Conservation (phyloP, 2,113 vertebrate species). For the Emydura subglobosa region DNA sequence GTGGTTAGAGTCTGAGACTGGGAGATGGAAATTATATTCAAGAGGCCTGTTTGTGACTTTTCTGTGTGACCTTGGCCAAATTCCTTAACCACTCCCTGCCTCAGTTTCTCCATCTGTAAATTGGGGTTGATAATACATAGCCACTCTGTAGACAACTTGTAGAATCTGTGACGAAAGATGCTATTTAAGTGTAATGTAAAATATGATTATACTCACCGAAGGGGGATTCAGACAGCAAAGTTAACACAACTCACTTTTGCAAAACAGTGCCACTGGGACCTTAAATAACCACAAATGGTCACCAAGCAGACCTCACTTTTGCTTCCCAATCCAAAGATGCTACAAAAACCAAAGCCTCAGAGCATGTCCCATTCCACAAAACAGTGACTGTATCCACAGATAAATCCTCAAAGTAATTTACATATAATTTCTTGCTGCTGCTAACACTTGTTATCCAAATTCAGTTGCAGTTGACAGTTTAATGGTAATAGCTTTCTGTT, state of each 20-base stretch:
- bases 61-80: not conserved
- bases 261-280: not conserved
- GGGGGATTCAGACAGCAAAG: not conserved
- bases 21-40: slow-evolving; percentile 22
- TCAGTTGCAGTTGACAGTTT: slow-evolving; percentile 66
- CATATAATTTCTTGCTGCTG: slow-evolving; percentile 47
- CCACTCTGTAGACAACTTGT: not conserved
- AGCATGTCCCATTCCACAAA: not conserved
- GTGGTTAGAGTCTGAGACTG: not conserved
- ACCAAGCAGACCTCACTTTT: not conserved
- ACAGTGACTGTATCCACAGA: not conserved
- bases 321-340: not conserved
- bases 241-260: not conserved
- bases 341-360: not conserved
- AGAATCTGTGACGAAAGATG: not conserved
- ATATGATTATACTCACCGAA: not conserved
- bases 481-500: slow-evolving; percentile 75
- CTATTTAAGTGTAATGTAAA: not conserved
- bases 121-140: not conserved
- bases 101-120: not conserved
- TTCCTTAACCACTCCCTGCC: not conserved
- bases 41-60: not conserved
- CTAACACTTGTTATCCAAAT: slow-evolving; percentile 48
- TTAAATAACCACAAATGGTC: not conserved
- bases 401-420: slow-evolving; percentile 39